phyloP scores from a whole-genome alignment of 2,113 vertebrate genomes.

The Pontoporia blainvillei region DNA sequence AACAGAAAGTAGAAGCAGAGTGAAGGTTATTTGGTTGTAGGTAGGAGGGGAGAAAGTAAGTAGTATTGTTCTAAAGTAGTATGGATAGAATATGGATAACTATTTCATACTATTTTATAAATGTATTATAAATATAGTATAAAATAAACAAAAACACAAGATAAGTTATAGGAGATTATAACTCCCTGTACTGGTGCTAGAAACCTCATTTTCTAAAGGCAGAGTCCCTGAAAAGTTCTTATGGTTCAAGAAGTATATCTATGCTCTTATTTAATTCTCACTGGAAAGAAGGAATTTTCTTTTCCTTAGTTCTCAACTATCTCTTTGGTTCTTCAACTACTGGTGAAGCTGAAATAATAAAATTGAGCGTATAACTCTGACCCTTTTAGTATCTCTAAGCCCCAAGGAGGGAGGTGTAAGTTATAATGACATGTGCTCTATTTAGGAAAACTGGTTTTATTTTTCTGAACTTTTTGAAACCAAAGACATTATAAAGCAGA shows the following conservation, averaged over 20 bases:
- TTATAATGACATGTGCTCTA: background rate
- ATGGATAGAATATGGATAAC: background rate
- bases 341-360: conserved; percentile 12
- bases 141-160: background rate
- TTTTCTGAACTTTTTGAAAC: conserved; percentile 25
- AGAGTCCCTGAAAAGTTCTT: background rate
- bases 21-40: background rate
- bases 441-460: conserved; percentile 7
- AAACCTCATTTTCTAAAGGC: background rate
- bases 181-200: background rate
- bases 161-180: background rate
- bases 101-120: background rate
- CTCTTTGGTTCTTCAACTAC: background rate
- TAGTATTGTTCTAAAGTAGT: background rate
- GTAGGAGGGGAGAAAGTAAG: background rate
- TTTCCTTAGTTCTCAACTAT: background rate
- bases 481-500: background rate
- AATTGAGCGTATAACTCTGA: background rate
- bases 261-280: background rate
- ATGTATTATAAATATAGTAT: background rate
- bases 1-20: background rate
- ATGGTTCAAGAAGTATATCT: background rate
- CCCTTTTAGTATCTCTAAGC: background rate
- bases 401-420: background rate
- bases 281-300: background rate